These are phyloP conservation scores for Thecocarcelia acutangulata DNA, from an alignment of 2,888 invertebrate species.

Conservation along the genomic window DNA sequence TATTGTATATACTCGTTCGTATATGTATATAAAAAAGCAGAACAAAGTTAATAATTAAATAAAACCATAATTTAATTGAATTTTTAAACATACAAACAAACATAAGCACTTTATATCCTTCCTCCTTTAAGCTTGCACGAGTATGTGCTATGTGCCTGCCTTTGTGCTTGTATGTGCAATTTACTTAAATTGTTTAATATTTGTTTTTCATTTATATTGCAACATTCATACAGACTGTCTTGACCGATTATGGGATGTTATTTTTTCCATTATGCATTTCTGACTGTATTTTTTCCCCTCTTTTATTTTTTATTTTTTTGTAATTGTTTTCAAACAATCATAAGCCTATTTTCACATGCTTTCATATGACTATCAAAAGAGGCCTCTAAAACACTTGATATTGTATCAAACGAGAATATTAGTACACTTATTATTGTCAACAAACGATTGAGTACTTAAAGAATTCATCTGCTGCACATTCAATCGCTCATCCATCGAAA, in stretches of 20 bases:
- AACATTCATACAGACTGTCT: conserved; percentile 5
- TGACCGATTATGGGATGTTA: conserved; percentile 41
- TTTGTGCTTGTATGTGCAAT: background rate
- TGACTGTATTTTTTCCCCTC: background rate
- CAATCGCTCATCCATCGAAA: conserved; percentile 21
- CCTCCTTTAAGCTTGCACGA: background rate
- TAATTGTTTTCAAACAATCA: conserved; percentile 60
- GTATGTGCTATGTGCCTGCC: too few relatives aligned
- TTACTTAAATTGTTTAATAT: background rate
- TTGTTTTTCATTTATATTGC: conserved; percentile 21
- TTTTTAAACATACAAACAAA: conserved; percentile 19
- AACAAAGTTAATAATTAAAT: conserved; percentile 21
- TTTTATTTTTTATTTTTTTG: background rate
- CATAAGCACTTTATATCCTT: conserved; percentile 18
- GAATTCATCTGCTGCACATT: conserved; percentile 21
- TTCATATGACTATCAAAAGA: conserved; percentile 32
- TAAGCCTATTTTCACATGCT: conserved; percentile 41
- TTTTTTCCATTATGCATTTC: conserved; percentile 6
- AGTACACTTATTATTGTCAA: conserved; percentile 61
- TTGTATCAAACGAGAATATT: conserved; percentile 56
- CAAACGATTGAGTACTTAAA: conserved; percentile 60
- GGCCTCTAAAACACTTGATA: conserved; percentile 46
- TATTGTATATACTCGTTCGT: too few relatives aligned
- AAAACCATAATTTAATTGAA: conserved; percentile 24
- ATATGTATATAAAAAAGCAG: background rate